Base-by-base conservation (phyloP, 2,888 invertebrate species). In the Saturnia japonica region DNA sequence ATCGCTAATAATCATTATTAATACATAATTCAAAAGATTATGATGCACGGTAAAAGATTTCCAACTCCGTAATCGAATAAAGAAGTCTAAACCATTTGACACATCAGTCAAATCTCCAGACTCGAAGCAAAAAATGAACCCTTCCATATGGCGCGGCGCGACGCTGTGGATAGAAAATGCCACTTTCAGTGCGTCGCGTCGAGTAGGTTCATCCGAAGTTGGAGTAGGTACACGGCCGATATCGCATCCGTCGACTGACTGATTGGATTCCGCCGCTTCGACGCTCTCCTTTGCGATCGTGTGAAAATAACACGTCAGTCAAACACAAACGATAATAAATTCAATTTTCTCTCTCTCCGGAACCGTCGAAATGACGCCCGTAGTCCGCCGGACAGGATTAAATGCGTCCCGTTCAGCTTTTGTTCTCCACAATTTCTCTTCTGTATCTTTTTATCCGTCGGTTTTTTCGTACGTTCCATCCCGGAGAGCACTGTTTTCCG, bases 261-360 rank as follows among this genome's bases (percentile, higher is more conserved):
- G 93, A 93, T 93, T 93, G 91, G 91, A 88, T 88, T 85, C 85
- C 84, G 80, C 78, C 82, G 83, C 82, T 84, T 74, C 79, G 75
- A 72, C 80, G 80, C 83, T 85, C 83, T 89, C 82, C 88, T 90
- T 87, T 85, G 83, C 82, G 82, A 82, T 84, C 89, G 92, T 89
- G 91, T 91, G 92, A 93, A 85, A 93, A 93, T 93, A 93, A 92
- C 93, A 93, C 90, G 93, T 93, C 93, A 93, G 88, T 93, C 93
- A 93, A 92, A 93, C 86, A 91, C 89, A 88, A 89, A 87, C 88
- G 89, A 92, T 94, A 91, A 93, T 93, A 94, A 93, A 94, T 94
- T 93, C 93, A 93, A 93, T 93, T 94, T 92, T 91, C 90, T 83
- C 88, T 85, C 80, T 81, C 86, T 82, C 84, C 82, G 84, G 82